Percentiles rank a stretch among this genome's conserved stretches.
Conservation (phyloP, 2,888 invertebrate species). For the Homarus gammarus region DNA sequence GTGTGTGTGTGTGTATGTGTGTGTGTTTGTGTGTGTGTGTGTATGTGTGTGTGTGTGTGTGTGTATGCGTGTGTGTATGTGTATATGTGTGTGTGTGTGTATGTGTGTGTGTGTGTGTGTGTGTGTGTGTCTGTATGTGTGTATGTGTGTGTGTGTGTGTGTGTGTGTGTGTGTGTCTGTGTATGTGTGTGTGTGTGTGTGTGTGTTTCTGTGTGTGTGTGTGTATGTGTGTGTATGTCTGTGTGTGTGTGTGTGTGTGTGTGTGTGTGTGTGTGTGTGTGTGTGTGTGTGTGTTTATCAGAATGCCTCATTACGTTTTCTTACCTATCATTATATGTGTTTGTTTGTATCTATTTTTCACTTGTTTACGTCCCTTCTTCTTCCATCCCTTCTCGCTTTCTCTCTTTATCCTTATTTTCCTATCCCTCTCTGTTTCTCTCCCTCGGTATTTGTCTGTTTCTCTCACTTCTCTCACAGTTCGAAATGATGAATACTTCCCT, state of each 20-base stretch:
- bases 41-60: neutral
- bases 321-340: slow-evolving; percentile 17
- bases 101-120: neutral
- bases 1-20: neutral
- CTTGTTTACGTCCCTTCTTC: no score
- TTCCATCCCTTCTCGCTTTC: no score
- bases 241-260: neutral
- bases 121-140: no score
- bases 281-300: neutral
- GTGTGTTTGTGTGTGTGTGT: neutral
- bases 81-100: neutral
- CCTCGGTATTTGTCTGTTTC: no score
- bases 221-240: neutral
- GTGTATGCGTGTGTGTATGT: no score
- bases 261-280: neutral
- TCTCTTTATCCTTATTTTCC: no score
- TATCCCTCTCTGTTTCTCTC: no score
- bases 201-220: slow-evolving; percentile 3
- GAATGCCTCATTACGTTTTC: slow-evolving; percentile 15
- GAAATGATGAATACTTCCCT: no score
- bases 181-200: no score
- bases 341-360: neutral
- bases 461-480: no score
- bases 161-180: no score
- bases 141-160: no score